Conservation (phyloP, 2,797 vertebrate species). For the Thripadectes ignobilis region DNA sequence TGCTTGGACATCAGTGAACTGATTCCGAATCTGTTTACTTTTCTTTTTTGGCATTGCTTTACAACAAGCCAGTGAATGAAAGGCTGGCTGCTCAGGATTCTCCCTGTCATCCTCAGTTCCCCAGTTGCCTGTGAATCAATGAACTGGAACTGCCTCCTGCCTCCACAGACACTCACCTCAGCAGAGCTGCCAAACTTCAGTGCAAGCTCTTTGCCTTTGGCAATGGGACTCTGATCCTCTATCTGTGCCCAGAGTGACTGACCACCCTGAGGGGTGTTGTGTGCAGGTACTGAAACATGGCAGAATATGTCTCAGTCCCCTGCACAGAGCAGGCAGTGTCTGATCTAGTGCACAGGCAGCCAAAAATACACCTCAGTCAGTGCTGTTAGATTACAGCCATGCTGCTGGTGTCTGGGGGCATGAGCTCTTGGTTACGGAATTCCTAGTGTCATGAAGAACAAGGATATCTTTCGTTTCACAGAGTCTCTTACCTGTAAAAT, state of each 20-base stretch:
- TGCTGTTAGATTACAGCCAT: background rate
- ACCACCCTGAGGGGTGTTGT: background rate
- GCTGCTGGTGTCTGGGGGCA: background rate
- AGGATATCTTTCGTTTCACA: accelerated
- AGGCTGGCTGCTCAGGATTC: background rate
- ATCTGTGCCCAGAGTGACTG: background rate
- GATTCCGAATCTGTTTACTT: background rate
- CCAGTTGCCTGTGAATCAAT: background rate
- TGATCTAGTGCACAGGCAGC: background rate
- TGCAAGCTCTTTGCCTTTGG: background rate
- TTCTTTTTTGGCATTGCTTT: background rate
- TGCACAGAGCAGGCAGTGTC: background rate
- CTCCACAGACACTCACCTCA: background rate
- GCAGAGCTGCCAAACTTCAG: background rate
- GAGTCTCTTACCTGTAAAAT: background rate
- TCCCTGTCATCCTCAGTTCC: background rate
- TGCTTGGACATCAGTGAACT: background rate
- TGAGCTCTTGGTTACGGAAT: background rate
- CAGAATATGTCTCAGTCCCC: background rate
- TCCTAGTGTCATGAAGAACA: background rate
- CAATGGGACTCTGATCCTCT: background rate
- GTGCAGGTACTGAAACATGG: background rate
- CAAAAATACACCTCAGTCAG: accelerated
- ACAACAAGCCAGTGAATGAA: background rate
- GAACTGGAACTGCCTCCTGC: background rate